Conservation (phyloP, 2,113 vertebrate genomes). For the Bettongia penicillata region DNA sequence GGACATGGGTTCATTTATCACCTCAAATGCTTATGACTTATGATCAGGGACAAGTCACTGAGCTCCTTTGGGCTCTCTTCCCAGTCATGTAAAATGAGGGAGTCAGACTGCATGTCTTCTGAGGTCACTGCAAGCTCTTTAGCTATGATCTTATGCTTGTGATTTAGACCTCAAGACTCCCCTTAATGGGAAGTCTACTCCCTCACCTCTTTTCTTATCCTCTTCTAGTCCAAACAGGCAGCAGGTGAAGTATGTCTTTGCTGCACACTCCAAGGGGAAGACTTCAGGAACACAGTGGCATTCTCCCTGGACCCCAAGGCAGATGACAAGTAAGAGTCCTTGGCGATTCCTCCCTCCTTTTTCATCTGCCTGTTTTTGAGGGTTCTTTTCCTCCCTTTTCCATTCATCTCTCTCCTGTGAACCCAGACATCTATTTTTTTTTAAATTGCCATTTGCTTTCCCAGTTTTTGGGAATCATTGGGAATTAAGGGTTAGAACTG, state of each 20-base stretch:
- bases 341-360: background rate
- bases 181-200: background rate
- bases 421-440: background rate
- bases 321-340: constrained; percentile 67
- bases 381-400: too few relatives aligned
- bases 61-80: background rate
- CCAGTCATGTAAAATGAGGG: too few relatives aligned
- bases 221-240: constrained; percentile 49
- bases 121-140: background rate
- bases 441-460: background rate
- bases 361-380: background rate
- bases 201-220: background rate
- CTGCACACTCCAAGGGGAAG: constrained; percentile 66
- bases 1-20: background rate
- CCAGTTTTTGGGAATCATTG: background rate
- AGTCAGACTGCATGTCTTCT: background rate
- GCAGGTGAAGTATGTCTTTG: constrained; percentile 64
- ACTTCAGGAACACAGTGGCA: constrained; percentile 52
- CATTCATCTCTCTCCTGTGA: too few relatives aligned
- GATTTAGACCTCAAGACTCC: background rate
- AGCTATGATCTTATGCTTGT: background rate
- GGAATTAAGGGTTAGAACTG: accelerated
- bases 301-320: constrained; percentile 68
- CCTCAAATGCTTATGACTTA: background rate
- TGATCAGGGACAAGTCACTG: too few relatives aligned